These are phyloP conservation scores for Stictonetta naevosa DNA, from an alignment of 2,113 vertebrate genomes.

Conservation along the genomic window DNA sequence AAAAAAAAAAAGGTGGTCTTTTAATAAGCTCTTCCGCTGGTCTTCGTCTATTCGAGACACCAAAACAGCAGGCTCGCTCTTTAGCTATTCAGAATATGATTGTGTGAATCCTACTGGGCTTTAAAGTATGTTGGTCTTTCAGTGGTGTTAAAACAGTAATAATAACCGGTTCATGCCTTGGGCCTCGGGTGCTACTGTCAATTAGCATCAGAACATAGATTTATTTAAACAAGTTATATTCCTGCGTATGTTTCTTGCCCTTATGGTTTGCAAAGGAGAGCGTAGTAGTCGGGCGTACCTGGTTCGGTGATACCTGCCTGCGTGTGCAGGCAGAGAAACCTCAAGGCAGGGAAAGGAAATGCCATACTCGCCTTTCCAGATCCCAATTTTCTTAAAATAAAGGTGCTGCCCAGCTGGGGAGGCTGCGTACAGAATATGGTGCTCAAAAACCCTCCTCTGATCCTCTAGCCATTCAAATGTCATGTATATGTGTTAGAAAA, in stretches of 20 bases:
- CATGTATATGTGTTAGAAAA: background rate
- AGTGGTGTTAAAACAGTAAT: conserved; percentile 40
- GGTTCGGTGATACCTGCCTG: background rate
- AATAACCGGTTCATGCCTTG: conserved; percentile 22
- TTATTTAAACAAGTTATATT: conserved; percentile 56
- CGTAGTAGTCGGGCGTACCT: background rate
- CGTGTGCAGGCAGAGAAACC: background rate
- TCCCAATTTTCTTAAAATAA: background rate
- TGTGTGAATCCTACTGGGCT: conserved; percentile 43
- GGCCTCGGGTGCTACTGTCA: conserved; percentile 54
- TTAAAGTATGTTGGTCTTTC: conserved; percentile 44
- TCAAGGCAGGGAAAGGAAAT: background rate
- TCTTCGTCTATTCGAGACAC: background rate
- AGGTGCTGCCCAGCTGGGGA: background rate
- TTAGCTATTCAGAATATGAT: conserved; percentile 24
- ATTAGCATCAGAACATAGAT: conserved; percentile 40
- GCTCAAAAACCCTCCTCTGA: background rate
- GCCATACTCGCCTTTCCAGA: background rate
- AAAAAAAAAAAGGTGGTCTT: background rate
- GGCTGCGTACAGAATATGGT: background rate
- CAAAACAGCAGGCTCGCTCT: background rate
- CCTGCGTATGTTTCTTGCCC: background rate
- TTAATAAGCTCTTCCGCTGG: background rate
- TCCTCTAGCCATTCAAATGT: background rate
- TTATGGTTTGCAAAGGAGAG: background rate